Evolutionary conservation across 2,888 invertebrate genomes (phyloP).

Genomic region (Resseliella maxima): DNA sequence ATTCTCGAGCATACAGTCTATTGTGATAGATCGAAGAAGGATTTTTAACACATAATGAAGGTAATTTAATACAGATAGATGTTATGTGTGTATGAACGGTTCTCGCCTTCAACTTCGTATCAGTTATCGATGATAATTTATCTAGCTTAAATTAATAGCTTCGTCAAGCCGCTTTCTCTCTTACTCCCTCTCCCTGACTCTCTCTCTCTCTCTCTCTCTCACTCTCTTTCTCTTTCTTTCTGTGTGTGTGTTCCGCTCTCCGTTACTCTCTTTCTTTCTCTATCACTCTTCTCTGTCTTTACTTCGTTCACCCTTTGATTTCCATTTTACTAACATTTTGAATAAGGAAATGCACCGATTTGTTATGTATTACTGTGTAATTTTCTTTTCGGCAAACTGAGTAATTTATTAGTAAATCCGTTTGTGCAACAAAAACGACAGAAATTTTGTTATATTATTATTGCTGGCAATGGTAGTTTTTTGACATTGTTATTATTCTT

Average conservation of each 20-base stretch:
- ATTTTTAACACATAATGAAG: slow-evolving; percentile 57
- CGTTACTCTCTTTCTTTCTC: neutral
- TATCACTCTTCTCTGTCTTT: neutral
- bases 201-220: neutral
- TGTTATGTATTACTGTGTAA: neutral
- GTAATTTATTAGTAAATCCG: neutral
- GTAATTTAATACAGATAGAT: slow-evolving; percentile 57
- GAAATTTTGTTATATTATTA: no score
- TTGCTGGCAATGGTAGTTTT: no score
- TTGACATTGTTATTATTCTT: neutral
- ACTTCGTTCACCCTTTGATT: neutral
- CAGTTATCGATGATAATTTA: slow-evolving; percentile 57
- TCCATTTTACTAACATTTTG: no score
- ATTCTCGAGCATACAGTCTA: neutral
- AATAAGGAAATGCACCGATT: neutral
- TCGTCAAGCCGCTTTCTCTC: neutral
- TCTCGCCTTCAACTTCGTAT: neutral
- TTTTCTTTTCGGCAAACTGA: neutral
- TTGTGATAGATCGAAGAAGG: slow-evolving; percentile 32
- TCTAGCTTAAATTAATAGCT: slow-evolving; percentile 58
- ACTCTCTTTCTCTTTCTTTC: neutral
- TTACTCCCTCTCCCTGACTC: neutral
- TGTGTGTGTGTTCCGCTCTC: no score
- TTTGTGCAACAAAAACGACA: no score
- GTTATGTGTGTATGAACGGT: neutral